Evolutionary conservation across 2,113 vertebrate species (phyloP), one percentile per base, ranked within the genome.

Genomic region (Oxygymnocypris stewartii): DNA sequence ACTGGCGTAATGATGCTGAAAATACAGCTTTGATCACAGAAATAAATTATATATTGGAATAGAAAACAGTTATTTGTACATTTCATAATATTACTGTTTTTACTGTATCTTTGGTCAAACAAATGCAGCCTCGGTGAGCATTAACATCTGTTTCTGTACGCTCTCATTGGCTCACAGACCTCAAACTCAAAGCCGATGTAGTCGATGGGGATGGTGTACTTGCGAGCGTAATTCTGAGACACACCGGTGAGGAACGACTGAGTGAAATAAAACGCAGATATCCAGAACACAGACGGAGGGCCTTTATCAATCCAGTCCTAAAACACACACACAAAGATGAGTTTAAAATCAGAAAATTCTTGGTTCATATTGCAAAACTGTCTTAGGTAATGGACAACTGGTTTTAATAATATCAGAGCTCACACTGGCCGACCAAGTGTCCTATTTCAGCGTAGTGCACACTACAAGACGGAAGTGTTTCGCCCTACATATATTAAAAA

Each of bases 211-310:
- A 51, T 96, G 49, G 94, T 95, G 85, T 98, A 95, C 92, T 96
- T 98, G 89, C 97, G 96, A 86, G 97, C 96, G 89, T 94, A 99
- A 89, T 99, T 99, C 91, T 99, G 97, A 87, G 96, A 95, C 86
- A 98, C 95, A 8, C 97, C 97, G 0, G 97, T 98, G 87, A 98
- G 91, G 92, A 99, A 99, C 0, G 97, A 98, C 91, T 99, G 97
- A 12, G 97, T 97, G 88, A 99, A 99, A 93, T 96, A 99, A 93
- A 99, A 99, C 67, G 97, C 96, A 0, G 97, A 98, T n/a, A 99
- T 88, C 97, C 98, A 99, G 88, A 99, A 99, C 79, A 98, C 96
- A 16, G 89, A 89, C 6, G 97, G 96, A 0, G 96, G 91, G 0
- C 96, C 96, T 0, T 92, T 89, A 88, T 93, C 89, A 71, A 97